Conservation (phyloP, 2,888 invertebrate species). For the Keiferia lycopersicella region DNA sequence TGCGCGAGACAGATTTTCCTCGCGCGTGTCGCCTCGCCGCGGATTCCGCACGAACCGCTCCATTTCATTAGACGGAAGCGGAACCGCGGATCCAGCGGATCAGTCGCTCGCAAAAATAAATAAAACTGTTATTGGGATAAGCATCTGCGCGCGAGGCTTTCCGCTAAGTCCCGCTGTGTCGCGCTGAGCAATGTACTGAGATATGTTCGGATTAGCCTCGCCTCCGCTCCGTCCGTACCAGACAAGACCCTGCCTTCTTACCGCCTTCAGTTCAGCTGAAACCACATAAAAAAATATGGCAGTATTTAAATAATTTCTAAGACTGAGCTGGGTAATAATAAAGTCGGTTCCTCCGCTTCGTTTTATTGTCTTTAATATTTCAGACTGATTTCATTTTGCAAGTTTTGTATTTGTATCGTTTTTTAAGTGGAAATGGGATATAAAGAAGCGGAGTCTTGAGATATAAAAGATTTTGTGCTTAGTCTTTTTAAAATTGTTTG, state of each 20-base stretch:
- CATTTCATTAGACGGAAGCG: constrained; percentile 75
- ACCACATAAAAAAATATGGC: constrained; percentile 51
- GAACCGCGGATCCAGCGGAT: constrained; percentile 67
- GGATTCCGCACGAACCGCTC: constrained; percentile 36
- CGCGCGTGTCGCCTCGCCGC: constrained; percentile 36
- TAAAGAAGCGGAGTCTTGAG: background rate
- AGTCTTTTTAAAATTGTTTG: constrained; percentile 4
- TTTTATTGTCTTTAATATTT: constrained; percentile 23
- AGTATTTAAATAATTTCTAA: constrained; percentile 38
- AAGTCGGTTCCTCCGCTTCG: constrained; percentile 13
- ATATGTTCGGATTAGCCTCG: constrained; percentile 75
- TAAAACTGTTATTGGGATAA: constrained; percentile 82
- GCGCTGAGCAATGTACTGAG: constrained; percentile 78
- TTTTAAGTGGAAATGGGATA: background rate
- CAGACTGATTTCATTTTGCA: constrained; percentile 28
- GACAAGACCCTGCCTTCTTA: constrained; percentile 61
- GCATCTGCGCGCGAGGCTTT: constrained; percentile 78
- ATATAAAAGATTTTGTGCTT: background rate
- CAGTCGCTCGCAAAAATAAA: constrained; percentile 78
- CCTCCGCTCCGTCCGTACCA: constrained; percentile 54
- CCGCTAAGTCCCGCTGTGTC: constrained; percentile 78
- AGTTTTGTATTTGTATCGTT: constrained; percentile 27
- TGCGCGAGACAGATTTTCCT: constrained; percentile 42
- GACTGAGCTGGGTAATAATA: constrained; percentile 22
- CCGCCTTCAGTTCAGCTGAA: constrained; percentile 68